phyloP scores from a whole-genome alignment of 2,888 invertebrate genomes.

The Leptothorax acervorum region DNA sequence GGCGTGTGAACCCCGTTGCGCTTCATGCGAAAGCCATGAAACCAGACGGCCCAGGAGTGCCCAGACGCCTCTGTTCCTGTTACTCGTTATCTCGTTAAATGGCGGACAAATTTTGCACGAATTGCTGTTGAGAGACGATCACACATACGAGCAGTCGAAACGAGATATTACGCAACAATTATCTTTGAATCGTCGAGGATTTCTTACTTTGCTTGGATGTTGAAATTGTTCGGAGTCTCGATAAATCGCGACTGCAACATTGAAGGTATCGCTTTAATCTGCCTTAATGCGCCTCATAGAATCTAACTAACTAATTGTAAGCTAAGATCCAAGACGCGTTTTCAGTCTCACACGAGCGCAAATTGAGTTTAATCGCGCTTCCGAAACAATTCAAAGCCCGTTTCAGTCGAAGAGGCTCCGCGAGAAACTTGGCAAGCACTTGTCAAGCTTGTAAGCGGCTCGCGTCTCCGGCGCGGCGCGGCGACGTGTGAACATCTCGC shows the following conservation, averaged over 20 bases:
- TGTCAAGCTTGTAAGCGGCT: conserved; percentile 4
- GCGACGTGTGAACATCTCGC: not conserved
- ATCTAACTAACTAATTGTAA: too few species aligned
- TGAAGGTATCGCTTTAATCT: too few species aligned
- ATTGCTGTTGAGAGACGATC: too few species aligned
- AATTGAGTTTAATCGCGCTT: conserved; percentile 19
- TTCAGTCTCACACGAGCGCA: not conserved
- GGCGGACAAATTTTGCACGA: too few species aligned
- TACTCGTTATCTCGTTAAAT: too few species aligned
- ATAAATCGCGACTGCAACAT: too few species aligned
- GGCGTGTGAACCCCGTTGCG: not conserved
- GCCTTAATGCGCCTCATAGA: too few species aligned
- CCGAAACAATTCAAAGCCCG: not conserved
- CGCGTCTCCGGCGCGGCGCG: too few species aligned
- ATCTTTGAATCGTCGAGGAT: not conserved
- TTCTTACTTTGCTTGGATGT: not conserved
- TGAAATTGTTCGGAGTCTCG: too few species aligned
- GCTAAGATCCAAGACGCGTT: not conserved
- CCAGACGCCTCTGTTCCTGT: too few species aligned
- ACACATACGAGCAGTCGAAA: too few species aligned
- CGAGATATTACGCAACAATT: too few species aligned
- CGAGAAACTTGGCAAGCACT: conserved; percentile 23
- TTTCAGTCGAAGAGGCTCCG: not conserved
- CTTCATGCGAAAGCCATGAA: not conserved
- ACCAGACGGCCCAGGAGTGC: not conserved